phyloP scores from a whole-genome alignment of 1,140 invertebrate genomes.

The Cydia strobilella region DNA sequence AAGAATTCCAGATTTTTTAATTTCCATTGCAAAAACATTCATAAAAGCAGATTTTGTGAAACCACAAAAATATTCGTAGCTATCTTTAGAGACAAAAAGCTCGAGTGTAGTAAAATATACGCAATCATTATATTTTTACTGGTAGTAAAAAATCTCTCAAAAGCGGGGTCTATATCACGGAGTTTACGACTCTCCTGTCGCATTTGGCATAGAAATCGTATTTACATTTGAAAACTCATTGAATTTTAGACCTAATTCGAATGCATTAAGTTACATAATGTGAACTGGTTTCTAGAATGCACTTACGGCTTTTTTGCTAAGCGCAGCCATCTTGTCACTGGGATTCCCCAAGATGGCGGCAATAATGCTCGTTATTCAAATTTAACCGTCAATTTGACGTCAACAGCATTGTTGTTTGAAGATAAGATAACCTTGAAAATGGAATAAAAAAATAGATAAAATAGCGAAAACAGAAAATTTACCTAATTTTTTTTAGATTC shows the following conservation, averaged over 20 bases:
- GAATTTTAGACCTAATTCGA: not conserved
- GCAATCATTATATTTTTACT: slow-evolving; percentile 10
- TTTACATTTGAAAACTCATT: not conserved
- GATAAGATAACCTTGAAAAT: not conserved
- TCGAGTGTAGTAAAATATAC: not conserved
- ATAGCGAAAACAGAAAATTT: not conserved
- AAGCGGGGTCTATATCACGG: not conserved
- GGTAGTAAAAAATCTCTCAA: slow-evolving; percentile 1
- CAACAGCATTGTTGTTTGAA: not conserved
- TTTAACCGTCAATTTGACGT: slow-evolving; percentile 7
- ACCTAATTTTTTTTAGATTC: no score
- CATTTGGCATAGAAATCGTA: not conserved
- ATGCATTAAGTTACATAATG: not conserved
- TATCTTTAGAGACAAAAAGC: not conserved
- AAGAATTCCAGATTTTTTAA: not conserved
- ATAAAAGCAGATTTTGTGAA: not conserved
- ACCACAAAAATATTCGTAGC: not conserved
- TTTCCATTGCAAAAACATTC: not conserved
- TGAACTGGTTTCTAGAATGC: not conserved
- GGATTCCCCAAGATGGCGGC: slow-evolving; percentile 12
- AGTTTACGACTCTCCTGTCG: not conserved
- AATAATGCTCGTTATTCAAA: slow-evolving; percentile 5
- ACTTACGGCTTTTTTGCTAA: not conserved
- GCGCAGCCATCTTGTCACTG: not conserved
- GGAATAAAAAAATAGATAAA: not conserved